phyloP scores from a whole-genome alignment of 2,888 invertebrate species.

The Sarcophaga variegata region DNA sequence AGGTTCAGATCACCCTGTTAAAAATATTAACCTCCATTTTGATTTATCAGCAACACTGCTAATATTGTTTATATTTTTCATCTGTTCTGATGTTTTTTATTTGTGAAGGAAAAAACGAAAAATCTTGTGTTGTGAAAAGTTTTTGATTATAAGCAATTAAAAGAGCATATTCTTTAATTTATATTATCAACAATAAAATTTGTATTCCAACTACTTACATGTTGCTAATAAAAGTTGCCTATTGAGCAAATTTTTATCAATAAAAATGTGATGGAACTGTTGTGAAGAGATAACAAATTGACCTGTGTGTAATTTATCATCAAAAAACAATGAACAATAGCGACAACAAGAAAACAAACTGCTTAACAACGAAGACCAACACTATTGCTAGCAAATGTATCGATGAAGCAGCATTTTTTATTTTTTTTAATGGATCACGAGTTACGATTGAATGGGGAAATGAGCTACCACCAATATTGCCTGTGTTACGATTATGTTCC shows the following conservation, averaged over 20 bases:
- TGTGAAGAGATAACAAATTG: slow-evolving; percentile 43
- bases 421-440: slow-evolving; percentile 53
- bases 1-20: slow-evolving; percentile 33
- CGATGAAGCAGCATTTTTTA: slow-evolving; percentile 45
- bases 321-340: slow-evolving; percentile 41
- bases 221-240: neutral
- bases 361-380: slow-evolving; percentile 9
- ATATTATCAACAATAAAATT: neutral
- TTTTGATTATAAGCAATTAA: slow-evolving; percentile 2
- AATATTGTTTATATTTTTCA: slow-evolving; percentile 60
- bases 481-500: slow-evolving; percentile 56
- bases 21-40: neutral
- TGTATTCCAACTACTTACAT: no score
- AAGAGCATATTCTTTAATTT: neutral
- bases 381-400: slow-evolving; percentile 15
- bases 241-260: slow-evolving; percentile 5
- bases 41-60: slow-evolving; percentile 17
- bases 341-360: slow-evolving; percentile 17
- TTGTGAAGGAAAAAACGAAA: neutral
- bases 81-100: slow-evolving; percentile 37
- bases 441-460: slow-evolving; percentile 51
- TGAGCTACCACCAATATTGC: slow-evolving; percentile 6
- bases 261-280: slow-evolving; percentile 32
- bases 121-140: slow-evolving; percentile 16
- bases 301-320: slow-evolving; percentile 37